These are phyloP conservation scores for Nyctibius bracteatus DNA, from an alignment of 2,113 vertebrate genomes.

Conservation along the genomic window DNA sequence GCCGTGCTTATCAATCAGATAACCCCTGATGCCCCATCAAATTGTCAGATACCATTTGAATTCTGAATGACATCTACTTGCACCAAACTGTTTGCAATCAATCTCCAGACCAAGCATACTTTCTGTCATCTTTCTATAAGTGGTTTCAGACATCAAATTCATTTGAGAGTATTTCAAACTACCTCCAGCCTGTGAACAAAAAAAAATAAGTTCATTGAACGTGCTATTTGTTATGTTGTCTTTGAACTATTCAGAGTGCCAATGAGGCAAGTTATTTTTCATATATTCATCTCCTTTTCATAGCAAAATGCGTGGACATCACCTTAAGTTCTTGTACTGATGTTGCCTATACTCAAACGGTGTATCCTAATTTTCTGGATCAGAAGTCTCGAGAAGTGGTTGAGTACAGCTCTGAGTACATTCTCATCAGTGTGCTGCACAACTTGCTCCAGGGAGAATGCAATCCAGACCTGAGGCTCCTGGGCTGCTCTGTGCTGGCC, in stretches of 20 bases:
- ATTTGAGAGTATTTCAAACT: neutral
- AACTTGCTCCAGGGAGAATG: constrained; percentile 92
- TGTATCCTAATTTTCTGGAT: constrained; percentile 87
- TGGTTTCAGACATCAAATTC: neutral
- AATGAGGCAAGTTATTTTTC: neutral
- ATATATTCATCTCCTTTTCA: neutral
- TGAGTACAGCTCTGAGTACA: constrained; percentile 89
- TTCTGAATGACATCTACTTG: neutral
- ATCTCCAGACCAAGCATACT: neutral
- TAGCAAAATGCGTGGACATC: constrained; percentile 83
- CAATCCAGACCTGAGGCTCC: constrained; percentile 87
- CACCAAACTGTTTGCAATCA: neutral
- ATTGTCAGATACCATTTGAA: neutral
- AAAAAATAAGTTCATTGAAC: neutral
- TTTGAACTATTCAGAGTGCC: neutral
- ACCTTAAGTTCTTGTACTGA: constrained; percentile 86
- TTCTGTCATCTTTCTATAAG: neutral
- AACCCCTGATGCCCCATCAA: neutral
- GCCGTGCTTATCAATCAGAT: neutral
- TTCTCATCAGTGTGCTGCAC: constrained; percentile 88
- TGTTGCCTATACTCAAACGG: constrained; percentile 77
- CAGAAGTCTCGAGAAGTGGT: constrained; percentile 78
- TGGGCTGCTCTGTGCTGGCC: constrained; percentile 90
- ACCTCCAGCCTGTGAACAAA: neutral
- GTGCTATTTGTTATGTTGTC: neutral